Evolutionary conservation across 2,797 vertebrate species (phyloP).

Genomic region (Poecile montanus): DNA sequence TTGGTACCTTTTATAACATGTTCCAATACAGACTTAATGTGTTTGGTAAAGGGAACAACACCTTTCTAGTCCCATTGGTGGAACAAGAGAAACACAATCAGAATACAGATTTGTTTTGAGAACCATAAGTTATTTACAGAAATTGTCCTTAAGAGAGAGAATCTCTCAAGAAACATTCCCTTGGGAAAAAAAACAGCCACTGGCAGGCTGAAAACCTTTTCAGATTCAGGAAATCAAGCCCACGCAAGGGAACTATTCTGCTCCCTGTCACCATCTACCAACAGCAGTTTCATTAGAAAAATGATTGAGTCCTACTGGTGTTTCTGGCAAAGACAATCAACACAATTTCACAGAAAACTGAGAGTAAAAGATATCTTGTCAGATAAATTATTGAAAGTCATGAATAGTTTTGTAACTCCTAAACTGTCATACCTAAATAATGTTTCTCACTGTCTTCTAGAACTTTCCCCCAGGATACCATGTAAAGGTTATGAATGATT

Average conservation of each 20-base stretch:
- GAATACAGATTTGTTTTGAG: no score
- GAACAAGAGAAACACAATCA: no score
- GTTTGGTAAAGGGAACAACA: no score
- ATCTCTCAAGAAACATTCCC: no score
- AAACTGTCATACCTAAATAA: neutral
- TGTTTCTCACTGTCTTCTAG: neutral
- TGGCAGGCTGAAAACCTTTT: no score
- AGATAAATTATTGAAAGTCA: conserved; percentile 23
- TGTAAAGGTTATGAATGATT: neutral
- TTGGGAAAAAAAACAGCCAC: no score
- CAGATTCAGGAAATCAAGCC: no score
- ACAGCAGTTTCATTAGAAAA: neutral
- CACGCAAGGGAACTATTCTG: neutral
- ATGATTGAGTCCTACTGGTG: neutral
- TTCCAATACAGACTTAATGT: no score
- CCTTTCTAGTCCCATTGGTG: no score
- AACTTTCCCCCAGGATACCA: neutral
- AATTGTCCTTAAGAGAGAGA: no score
- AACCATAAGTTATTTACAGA: no score
- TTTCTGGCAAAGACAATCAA: neutral
- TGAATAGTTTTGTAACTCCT: neutral
- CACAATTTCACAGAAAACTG: neutral
- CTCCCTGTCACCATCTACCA: neutral
- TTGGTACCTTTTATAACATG: no score
- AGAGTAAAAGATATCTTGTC: neutral